These are phyloP conservation scores for Hydroisotoma schaefferi DNA, from an alignment of 2,888 invertebrate species.

Conservation along the genomic window DNA sequence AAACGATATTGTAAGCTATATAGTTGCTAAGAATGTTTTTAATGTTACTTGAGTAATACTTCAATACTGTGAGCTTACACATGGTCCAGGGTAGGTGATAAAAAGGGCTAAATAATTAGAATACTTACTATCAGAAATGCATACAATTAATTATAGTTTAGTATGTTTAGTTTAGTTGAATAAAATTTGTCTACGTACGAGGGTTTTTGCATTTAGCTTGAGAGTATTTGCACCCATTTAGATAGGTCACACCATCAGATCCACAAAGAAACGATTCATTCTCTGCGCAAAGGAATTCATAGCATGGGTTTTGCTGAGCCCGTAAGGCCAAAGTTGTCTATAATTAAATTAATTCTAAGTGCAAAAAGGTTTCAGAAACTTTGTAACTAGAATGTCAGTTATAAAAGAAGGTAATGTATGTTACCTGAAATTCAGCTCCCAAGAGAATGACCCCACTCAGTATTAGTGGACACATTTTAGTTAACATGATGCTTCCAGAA, in stretches of 20 bases:
- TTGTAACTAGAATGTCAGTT: no score
- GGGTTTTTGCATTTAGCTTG: conserved; percentile 10
- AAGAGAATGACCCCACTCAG: no score
- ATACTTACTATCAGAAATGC: background rate
- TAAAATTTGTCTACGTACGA: no score
- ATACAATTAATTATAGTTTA: background rate
- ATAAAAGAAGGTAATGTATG: no score
- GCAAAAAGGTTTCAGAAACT: background rate
- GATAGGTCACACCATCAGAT: conserved; percentile 1
- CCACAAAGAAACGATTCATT: conserved; percentile 2
- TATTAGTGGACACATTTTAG: no score
- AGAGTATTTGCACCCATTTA: conserved; percentile 7
- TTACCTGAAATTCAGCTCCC: no score
- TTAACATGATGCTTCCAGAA: no score
- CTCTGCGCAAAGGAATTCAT: conserved; percentile 9
- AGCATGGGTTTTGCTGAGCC: conserved; percentile 7
- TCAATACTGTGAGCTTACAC: conserved; percentile 5
- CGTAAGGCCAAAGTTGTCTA: conserved; percentile 6
- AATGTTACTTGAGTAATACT: no score
- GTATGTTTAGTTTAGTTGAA: background rate
- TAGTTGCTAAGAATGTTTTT: no score
- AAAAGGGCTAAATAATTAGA: conserved; percentile 2
- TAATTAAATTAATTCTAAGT: background rate
- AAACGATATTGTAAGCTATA: no score
- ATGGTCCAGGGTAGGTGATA: background rate